Evolutionary conservation across 2,888 invertebrate genomes (phyloP).

Genomic region (Orthosia gothica): DNA sequence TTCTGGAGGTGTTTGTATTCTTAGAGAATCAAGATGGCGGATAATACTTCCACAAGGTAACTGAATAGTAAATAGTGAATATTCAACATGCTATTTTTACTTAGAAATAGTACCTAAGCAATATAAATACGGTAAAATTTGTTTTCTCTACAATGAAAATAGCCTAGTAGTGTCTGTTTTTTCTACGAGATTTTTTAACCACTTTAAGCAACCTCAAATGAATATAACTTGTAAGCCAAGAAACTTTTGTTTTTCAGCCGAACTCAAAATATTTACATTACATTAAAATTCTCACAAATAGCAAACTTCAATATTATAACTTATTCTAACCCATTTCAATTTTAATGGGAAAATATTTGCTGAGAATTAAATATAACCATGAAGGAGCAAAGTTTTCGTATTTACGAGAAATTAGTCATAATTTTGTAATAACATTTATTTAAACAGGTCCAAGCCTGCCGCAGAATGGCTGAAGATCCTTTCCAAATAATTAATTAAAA

Average conservation of each 20-base stretch:
- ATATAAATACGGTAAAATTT: background rate
- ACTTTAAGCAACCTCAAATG: background rate
- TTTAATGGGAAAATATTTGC: slow-evolving; percentile 55
- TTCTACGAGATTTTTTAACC: slow-evolving; percentile 2
- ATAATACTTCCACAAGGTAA: background rate
- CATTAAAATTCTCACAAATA: slow-evolving; percentile 41
- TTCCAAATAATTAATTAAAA: slow-evolving; percentile 38
- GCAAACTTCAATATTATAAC: slow-evolving; percentile 48
- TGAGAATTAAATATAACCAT: slow-evolving; percentile 34
- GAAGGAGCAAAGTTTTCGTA: slow-evolving; percentile 18
- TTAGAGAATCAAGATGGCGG: background rate
- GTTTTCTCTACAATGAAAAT: background rate
- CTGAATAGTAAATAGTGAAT: background rate
- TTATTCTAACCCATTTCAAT: slow-evolving; percentile 55
- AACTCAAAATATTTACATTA: slow-evolving; percentile 48
- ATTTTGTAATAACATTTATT: slow-evolving; percentile 37
- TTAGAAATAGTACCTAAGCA: background rate
- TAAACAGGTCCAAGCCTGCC: slow-evolving; percentile 24
- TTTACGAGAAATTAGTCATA: slow-evolving; percentile 28
- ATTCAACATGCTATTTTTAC: background rate
- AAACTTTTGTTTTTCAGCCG: slow-evolving; percentile 51
- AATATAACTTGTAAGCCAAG: slow-evolving; percentile 17
- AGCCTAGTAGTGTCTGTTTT: background rate
- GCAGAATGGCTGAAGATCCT: slow-evolving; percentile 5
- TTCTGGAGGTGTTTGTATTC: background rate